Evolutionary conservation across 2,797 vertebrate species (phyloP), one percentile per base, ranked within the genome.

Genomic region (Onychomys leucogaster): DNA sequence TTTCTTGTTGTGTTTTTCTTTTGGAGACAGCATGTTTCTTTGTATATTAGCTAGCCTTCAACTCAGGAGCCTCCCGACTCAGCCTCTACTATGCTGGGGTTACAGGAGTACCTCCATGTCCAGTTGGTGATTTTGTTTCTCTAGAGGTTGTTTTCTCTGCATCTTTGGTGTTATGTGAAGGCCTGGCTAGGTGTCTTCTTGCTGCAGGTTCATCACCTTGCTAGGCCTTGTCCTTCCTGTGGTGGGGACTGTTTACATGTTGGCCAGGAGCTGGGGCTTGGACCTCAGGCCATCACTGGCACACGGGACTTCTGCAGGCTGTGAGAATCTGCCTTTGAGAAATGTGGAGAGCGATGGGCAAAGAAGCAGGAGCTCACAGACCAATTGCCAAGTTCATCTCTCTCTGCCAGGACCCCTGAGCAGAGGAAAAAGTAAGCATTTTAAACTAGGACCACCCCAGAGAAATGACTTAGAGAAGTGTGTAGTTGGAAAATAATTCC

Each of bases 161-260:
- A 1, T 34, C 25, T 69, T 21, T 29, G 19, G 46, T 5, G 29
- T 19, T 2, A 2, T 1, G 43, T 37, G 69, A 11, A 43, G 46
- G 3, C 32, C 2, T 25, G 14, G 25, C 61, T 6, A 80, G 52
- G 61, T 17, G 34, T 91, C 93, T 94, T 90, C 85, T 97, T 59
- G 67, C 86, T 73, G 46, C 92, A 98, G 98, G 82, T 96, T 96
- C 76, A 14, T 98, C 82, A 89, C 97, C 52, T 46, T 92, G 63
- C 88, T 97, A 59, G 97, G 98, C 41, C 93, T 98, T 21, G 34
- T 61, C 80, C 93, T 98, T 29, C 98, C 98, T 57, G 92, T 98
- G 69, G 85, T 89, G 90, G 98, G 96, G 19, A 98, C 98, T 1
- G 0, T 98, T 88, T 98, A 95, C 0, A 61, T 92, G 84, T 96